Base-by-base conservation (phyloP, 2,797 vertebrate genomes). In the Mallotus villosus region DNA sequence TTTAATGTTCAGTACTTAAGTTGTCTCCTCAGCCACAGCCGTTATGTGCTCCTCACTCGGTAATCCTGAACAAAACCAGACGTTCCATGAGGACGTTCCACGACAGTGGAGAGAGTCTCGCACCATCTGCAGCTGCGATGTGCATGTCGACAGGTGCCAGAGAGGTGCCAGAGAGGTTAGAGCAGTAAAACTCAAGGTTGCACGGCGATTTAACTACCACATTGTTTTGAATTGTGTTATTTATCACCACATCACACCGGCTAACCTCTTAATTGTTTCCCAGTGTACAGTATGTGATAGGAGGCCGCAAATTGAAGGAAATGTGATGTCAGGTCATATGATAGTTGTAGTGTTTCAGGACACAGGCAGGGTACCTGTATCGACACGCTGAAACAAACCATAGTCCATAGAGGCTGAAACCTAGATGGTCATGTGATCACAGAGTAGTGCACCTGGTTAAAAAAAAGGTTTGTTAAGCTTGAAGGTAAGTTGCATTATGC, bases 181-280 rank as follows among this genome's bases (percentile, higher is more conserved):
- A 19, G 16, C 17, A 16, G 49, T 64, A 57, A 71, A 71, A 24
- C 29, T 24, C 14, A 55, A 71, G 67, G 58, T 63, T 68, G 12
- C 19, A 53, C 14, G 27, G 68, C 19, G 21, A 7, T 75, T 82
- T 53, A 76, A 74, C 68, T 24, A 67, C 29, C 51, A 51, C 46
- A 53, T 46, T 14, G n/a, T n/a, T 68, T 14, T 19, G 12, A 22
- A 65, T 21, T 70, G 37, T 59, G 17, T 9, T 71, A 6, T 63
- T 76, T 67, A 70, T 61, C 69, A 73, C 49, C 73, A 49, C 55
- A 51, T 72, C 22, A 14, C 41, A 64, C 19, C 27, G 63, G 22
- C 68, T 62, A 58, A 63, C 25, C n/a, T 6, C 6, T 37, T 24
- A 57, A 5, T 34, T 46, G 14, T 63, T 16, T 60, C 21, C 19